Evolutionary conservation across 1,140 invertebrate species (phyloP), one percentile per base, ranked within the genome.

Genomic region (Macrosteles quadrilineatus): DNA sequence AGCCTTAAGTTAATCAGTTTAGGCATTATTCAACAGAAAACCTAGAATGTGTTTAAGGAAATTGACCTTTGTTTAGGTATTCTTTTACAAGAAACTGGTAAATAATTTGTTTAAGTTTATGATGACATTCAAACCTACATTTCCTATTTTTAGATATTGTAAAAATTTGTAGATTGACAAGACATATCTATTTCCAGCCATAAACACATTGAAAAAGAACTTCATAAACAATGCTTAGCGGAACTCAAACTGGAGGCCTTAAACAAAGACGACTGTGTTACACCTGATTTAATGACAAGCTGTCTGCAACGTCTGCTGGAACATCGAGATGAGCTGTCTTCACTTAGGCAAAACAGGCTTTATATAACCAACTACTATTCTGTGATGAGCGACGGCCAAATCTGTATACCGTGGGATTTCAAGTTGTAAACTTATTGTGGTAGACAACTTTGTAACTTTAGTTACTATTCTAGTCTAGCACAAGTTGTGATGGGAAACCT

Each of bases 351-450:
- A 43, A 82, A 88, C 32, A 86, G 88, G 75, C 77, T 98, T 0
- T 89, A 89, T 78, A 87, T 97, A 30, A 92, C 94, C 0, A 92
- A 94, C 77, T 97, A 96, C 80, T 97, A 96, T 78, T 94, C 94
- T 0, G 90, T 98, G 14, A 85, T 96, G 76, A 89, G 90, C 4
- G 95, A 97, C 80, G 95, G 95, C 2, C 88, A 94, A 71, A 86
- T 97, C 67, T 96, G 93, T 78, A 91, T 98, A 77, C 95, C 95
- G 17, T 97, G 94, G 94, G 91, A 97, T 80, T 97, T 93, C 86
- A 89, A 89, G 79, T 74, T 85, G 12, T 73, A 72, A 71, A 66
- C 47, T 9, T 50, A n/a, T n/a, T n/a, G n/a, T n/a, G n/a, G n/a
- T n/a, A n/a, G n/a, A n/a, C n/a, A n/a, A n/a, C n/a, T n/a, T n/a